A percentile compares a stretch with the other conserved stretches of the same genome.
Conservation (phyloP, 1,140 invertebrate species). For the Aphaenogaster ashmeadi region DNA sequence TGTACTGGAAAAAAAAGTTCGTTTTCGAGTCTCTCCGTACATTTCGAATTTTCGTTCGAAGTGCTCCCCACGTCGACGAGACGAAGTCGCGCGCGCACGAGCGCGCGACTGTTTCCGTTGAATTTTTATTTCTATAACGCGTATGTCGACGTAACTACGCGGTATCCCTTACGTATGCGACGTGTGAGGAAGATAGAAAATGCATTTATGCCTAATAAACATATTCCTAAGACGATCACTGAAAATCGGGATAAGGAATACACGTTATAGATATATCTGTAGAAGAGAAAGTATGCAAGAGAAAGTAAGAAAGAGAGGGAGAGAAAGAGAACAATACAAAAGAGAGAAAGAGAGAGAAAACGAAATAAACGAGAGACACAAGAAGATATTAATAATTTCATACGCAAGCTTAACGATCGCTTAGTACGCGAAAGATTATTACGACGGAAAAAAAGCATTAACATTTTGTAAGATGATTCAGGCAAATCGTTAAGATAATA, state of each 20-base stretch:
- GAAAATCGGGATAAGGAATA: slow-evolving; percentile 58
- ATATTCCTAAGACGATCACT: slow-evolving; percentile 73
- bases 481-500: not conserved
- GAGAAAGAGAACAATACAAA: slow-evolving; percentile 56
- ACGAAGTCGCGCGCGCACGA: not conserved
- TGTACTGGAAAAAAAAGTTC: not conserved
- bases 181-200: slow-evolving; percentile 40
- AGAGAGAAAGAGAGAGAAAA: slow-evolving; percentile 47
- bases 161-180: slow-evolving; percentile 30
- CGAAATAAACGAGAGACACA: slow-evolving; percentile 22
- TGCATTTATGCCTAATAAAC: slow-evolving; percentile 75
- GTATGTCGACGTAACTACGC: slow-evolving; percentile 40
- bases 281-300: slow-evolving; percentile 43
- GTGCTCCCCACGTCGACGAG: slow-evolving; percentile 62
- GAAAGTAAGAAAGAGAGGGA: slow-evolving; percentile 63
- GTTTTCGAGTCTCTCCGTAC: slow-evolving; percentile 67
- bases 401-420: slow-evolving; percentile 10
- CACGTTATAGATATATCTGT: slow-evolving; percentile 68
- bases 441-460: slow-evolving; percentile 28
- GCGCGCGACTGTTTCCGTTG: slow-evolving; percentile 25
- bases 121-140: slow-evolving; percentile 48
- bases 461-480: slow-evolving; percentile 38
- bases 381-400: slow-evolving; percentile 49
- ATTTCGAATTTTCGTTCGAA: slow-evolving; percentile 69
- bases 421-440: slow-evolving; percentile 40